Percentiles rank a stretch among this genome's conserved stretches.
Conservation (phyloP, 2,888 invertebrate genomes). For the Cepaea hortensis region DNA sequence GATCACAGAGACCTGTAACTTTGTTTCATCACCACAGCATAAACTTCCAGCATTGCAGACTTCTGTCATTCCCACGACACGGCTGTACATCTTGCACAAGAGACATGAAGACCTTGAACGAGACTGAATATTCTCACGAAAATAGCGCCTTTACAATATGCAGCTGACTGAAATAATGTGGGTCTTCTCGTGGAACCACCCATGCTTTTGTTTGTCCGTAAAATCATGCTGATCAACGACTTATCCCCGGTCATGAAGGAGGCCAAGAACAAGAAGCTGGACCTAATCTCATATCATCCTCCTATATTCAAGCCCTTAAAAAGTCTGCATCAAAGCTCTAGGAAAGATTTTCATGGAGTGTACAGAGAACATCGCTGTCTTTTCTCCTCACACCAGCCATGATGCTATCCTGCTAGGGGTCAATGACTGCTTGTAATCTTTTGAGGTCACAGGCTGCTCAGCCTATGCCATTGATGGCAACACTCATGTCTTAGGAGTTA, state of each 20-base stretch:
- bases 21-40: not conserved
- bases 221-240: conserved; percentile 91
- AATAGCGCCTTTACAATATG: conserved; percentile 75
- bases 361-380: conserved; percentile 90
- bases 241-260: conserved; percentile 88
- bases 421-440: conserved; percentile 92
- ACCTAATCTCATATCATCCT: conserved; percentile 95
- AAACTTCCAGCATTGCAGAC: not conserved
- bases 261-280: conserved; percentile 82
- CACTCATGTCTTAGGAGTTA: conserved; percentile 26
- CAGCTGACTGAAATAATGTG: conserved; percentile 94
- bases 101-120: conserved; percentile 35
- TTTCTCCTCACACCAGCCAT: conserved; percentile 94
- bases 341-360: conserved; percentile 90
- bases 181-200: conserved; percentile 91
- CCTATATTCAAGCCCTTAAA: conserved; percentile 92
- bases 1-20: not conserved
- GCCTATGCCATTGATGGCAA: conserved; percentile 21
- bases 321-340: conserved; percentile 81
- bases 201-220: conserved; percentile 75
- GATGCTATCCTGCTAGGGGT: conserved; percentile 90
- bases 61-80: no score
- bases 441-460: conserved; percentile 69
- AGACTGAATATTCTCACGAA: conserved; percentile 58
- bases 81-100: not conserved